Percentiles rank a stretch among this genome's conserved stretches.
phyloP scores from a whole-genome alignment of 2,888 invertebrate species.

The Hirtodrosophila confusa region DNA sequence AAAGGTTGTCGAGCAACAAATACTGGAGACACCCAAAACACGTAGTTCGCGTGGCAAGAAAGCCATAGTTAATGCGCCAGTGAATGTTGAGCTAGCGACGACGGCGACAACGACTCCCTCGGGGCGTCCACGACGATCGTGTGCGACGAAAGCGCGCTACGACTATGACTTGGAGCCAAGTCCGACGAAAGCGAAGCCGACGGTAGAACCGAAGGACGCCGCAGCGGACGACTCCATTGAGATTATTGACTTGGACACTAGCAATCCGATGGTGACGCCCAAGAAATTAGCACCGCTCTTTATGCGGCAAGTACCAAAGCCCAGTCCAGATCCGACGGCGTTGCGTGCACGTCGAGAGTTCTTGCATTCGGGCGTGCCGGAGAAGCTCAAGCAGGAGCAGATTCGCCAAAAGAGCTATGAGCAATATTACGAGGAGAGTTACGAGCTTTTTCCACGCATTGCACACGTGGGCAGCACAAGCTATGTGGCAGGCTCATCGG shows the following conservation, averaged over 20 bases:
- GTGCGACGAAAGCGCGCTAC: slow-evolving; percentile 80
- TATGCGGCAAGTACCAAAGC: slow-evolving; percentile 85
- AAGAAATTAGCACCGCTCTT: slow-evolving; percentile 90
- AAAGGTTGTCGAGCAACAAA: neutral
- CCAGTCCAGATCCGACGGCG: slow-evolving; percentile 86
- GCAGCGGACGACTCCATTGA: slow-evolving; percentile 43
- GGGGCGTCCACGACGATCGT: slow-evolving; percentile 79
- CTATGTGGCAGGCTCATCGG: neutral
- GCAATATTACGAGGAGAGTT: slow-evolving; percentile 67
- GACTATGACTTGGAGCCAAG: slow-evolving; percentile 78
- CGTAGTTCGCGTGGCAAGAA: slow-evolving; percentile 42
- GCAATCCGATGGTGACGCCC: slow-evolving; percentile 67
- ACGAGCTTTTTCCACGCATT: slow-evolving; percentile 86
- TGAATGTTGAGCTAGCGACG: slow-evolving; percentile 3
- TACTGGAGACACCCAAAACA: slow-evolving; percentile 42
- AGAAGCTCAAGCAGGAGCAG: slow-evolving; percentile 86
- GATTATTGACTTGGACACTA: slow-evolving; percentile 76
- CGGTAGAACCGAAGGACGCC: slow-evolving; percentile 10
- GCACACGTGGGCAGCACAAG: slow-evolving; percentile 85
- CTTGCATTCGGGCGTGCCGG: slow-evolving; percentile 89
- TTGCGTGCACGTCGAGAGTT: slow-evolving; percentile 89
- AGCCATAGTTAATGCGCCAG: slow-evolving; percentile 3
- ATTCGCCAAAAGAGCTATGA: slow-evolving; percentile 80
- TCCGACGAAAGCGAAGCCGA: slow-evolving; percentile 58
- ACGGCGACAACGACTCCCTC: slow-evolving; percentile 53